Conservation (phyloP, 2,888 invertebrate species). For the Ennomos fuscantarius region DNA sequence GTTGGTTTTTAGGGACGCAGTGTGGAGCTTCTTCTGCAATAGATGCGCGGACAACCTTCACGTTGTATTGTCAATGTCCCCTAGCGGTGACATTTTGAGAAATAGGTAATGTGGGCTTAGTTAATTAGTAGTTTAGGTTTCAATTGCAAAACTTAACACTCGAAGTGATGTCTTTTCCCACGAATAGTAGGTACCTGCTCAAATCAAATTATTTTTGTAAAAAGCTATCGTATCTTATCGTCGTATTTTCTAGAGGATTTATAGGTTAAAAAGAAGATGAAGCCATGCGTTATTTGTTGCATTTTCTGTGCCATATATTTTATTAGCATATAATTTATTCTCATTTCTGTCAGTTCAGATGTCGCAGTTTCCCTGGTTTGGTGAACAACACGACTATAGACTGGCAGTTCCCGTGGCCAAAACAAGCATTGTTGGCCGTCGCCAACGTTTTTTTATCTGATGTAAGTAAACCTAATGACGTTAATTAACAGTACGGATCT, state of each 20-base stretch:
- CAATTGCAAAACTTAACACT: too few species aligned
- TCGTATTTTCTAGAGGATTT: too few species aligned
- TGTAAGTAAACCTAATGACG: constrained; percentile 70
- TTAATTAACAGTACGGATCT: too few species aligned
- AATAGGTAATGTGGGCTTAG: constrained; percentile 79
- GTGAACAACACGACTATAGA: constrained; percentile 97
- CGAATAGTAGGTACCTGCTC: too few species aligned
- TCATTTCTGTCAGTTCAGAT: constrained; percentile 62
- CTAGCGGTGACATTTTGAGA: constrained; percentile 92
- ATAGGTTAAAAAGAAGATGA: too few species aligned
- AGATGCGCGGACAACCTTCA: constrained; percentile 94
- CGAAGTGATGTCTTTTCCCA: too few species aligned
- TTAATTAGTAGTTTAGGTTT: too few species aligned
- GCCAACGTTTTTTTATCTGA: constrained; percentile 93
- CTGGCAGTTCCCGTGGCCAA: constrained; percentile 98
- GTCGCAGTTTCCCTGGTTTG: constrained; percentile 95
- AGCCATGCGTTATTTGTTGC: too few species aligned
- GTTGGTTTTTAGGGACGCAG: constrained; percentile 86
- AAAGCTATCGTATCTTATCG: too few species aligned
- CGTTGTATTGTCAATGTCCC: constrained; percentile 96
- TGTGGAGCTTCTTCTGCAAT: constrained; percentile 93
- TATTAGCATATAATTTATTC: too few species aligned
- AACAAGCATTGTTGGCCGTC: constrained; percentile 94
- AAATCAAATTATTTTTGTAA: too few species aligned
- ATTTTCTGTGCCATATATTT: too few species aligned